These are phyloP conservation scores for Varanus salvator DNA, from an alignment of 2,113 vertebrate species.

Conservation along the genomic window DNA sequence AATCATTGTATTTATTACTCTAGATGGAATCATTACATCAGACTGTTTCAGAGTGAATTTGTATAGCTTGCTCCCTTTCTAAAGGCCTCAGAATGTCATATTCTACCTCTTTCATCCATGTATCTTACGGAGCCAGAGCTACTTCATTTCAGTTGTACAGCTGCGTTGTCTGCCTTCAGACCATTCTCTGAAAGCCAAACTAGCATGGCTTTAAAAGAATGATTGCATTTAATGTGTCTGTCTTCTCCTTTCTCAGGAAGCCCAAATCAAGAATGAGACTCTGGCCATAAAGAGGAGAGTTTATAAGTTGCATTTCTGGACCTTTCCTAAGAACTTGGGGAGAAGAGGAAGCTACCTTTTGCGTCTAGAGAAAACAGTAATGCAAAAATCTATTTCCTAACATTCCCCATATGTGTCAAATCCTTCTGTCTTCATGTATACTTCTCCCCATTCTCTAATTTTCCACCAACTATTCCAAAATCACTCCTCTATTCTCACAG, in stretches of 20 bases:
- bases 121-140: neutral
- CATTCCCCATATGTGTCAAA: neutral
- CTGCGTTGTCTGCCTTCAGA: neutral
- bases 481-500: neutral
- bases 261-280: neutral
- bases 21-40: neutral
- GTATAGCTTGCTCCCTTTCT: no score
- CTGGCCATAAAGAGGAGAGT: neutral
- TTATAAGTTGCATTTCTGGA: no score
- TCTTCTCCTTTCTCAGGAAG: neutral
- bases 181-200: neutral
- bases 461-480: neutral
- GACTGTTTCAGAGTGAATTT: neutral
- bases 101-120: neutral
- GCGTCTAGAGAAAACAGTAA: neutral
- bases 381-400: neutral
- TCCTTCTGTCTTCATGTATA: neutral
- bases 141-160: neutral
- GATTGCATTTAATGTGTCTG: neutral
- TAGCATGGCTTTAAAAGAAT: neutral
- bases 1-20: neutral
- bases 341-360: no score
- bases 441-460: neutral
- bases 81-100: neutral
- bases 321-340: no score